phyloP scores from a whole-genome alignment of 2,797 vertebrate genomes.

The Streptopelia turtur region DNA sequence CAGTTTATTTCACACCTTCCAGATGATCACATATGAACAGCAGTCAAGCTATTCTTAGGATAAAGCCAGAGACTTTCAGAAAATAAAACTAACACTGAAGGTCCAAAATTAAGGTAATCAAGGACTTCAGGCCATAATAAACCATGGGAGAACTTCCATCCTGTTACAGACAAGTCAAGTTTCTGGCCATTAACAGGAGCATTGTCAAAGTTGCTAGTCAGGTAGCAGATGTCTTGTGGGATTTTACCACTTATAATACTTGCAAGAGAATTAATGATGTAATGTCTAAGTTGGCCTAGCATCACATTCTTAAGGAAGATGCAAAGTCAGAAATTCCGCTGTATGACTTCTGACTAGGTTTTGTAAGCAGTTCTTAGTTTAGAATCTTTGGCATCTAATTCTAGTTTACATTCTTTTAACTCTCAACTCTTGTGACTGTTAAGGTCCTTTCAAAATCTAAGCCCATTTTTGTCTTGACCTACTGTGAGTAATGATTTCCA shows the following conservation, averaged over 20 bases:
- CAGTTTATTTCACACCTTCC: neutral
- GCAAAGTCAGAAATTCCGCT: neutral
- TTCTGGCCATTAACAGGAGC: neutral
- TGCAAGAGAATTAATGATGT: neutral
- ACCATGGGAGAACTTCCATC: neutral
- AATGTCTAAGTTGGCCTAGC: neutral
- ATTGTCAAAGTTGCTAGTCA: neutral
- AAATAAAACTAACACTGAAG: neutral
- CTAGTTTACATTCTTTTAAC: neutral
- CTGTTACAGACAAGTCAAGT: neutral
- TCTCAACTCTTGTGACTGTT: neutral
- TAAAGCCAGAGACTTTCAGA: neutral
- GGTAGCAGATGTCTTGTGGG: neutral
- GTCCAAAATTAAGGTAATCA: neutral
- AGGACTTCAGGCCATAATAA: neutral
- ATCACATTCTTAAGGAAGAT: neutral
- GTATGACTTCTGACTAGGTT: neutral
- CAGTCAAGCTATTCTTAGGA: neutral
- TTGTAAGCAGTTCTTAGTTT: neutral
- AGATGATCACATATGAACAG: neutral
- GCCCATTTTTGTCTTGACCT: neutral
- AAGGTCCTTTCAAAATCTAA: neutral
- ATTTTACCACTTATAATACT: neutral
- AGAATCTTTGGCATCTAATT: neutral
- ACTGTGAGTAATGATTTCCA: neutral